A percentile compares a stretch with the other conserved stretches of the same genome.
Evolutionary conservation across 92 coral and sea anemone species (phyloP).

Genomic region (Metridium senile): DNA sequence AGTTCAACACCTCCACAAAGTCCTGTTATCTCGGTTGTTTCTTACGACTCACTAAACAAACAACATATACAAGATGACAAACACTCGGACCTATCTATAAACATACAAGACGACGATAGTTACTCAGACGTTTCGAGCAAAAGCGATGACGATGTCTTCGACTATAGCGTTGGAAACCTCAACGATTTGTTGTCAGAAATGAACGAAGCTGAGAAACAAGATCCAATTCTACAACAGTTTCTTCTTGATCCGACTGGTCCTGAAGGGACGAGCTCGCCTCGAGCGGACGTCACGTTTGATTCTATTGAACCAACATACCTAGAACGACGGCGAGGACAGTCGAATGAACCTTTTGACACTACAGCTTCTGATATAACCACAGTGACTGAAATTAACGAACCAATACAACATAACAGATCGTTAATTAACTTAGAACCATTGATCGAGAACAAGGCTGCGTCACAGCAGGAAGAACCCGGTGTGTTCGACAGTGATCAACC

Average conservation of each 20-base stretch:
- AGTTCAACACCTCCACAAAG: slow-evolving; percentile 19
- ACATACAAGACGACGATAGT: slow-evolving; percentile 13
- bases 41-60: background rate
- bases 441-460: background rate
- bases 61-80: background rate
- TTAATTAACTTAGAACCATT: slow-evolving; percentile 39
- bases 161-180: slow-evolving; percentile 33
- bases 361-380: slow-evolving; percentile 40
- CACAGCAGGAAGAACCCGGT: slow-evolving; percentile 12
- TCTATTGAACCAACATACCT: slow-evolving; percentile 37
- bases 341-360: slow-evolving; percentile 24
- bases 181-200: slow-evolving; percentile 33
- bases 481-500: slow-evolving; percentile 28
- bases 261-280: slow-evolving; percentile 27
- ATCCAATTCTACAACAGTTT: slow-evolving; percentile 24
- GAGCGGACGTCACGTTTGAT: slow-evolving; percentile 34
- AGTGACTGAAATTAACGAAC: slow-evolving; percentile 27
- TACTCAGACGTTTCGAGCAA: slow-evolving; percentile 22
- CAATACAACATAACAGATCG: slow-evolving; percentile 5
- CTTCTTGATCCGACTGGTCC: slow-evolving; percentile 20
- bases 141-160: slow-evolving; percentile 27
- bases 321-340: background rate
- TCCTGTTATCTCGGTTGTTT: slow-evolving; percentile 20
- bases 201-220: slow-evolving; percentile 34
- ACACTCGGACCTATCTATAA: background rate